phyloP scores from a whole-genome alignment of 2,797 vertebrate species.

The Sebastes trivittatus region DNA sequence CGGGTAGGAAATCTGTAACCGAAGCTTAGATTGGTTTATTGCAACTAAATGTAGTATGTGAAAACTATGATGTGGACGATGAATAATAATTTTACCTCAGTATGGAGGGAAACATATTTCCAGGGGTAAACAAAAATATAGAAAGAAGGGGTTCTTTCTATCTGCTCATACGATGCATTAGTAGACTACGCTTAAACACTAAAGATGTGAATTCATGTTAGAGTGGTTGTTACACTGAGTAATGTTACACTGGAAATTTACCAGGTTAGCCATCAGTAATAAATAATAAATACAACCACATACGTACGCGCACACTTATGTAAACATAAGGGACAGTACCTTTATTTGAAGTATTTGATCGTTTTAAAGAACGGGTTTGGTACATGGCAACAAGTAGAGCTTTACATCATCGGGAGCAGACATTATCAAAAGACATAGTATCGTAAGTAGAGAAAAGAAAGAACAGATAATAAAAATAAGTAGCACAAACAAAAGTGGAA shows the following conservation, averaged over 20 bases:
- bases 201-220: not conserved
- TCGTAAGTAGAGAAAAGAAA: not conserved
- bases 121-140: not conserved
- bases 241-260: not conserved
- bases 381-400: not conserved
- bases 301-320: not conserved
- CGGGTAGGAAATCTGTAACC: constrained; percentile 20
- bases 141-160: not conserved
- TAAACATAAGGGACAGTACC: not conserved
- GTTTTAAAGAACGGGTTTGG: not conserved
- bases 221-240: no score
- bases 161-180: not conserved
- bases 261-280: not conserved
- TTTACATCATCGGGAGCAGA: not conserved
- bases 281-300: not conserved
- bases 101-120: not conserved
- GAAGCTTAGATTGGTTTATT: not conserved
- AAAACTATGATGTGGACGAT: not conserved
- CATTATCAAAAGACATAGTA: not conserved
- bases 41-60: not conserved
- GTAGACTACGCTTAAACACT: no score
- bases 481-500: not conserved
- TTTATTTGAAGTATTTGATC: not conserved
- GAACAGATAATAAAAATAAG: not conserved
- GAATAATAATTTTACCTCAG: not conserved